Evolutionary conservation across 1,140 invertebrate genomes (phyloP).

Genomic region (Pygmarrhopalites habei): DNA sequence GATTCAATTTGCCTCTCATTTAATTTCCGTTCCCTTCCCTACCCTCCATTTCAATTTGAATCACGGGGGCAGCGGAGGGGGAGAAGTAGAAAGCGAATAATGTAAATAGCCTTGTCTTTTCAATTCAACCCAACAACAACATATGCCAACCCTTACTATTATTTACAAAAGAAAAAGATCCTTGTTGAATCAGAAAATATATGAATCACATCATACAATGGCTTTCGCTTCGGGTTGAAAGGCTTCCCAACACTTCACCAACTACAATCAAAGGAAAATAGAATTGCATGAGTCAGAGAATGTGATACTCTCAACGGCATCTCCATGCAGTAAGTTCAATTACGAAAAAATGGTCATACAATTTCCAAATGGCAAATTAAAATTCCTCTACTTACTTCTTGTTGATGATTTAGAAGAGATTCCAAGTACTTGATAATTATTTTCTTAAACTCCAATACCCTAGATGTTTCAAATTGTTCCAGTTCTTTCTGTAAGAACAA

Average conservation of each 20-base stretch:
- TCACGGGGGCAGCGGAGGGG: background rate
- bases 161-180: no score
- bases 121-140: background rate
- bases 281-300: background rate
- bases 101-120: background rate
- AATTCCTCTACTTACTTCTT: slow-evolving; percentile 58
- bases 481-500: no score
- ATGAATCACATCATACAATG: slow-evolving; percentile 55
- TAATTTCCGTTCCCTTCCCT: slow-evolving; percentile 3
- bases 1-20: slow-evolving; percentile 3
- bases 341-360: no score
- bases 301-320: background rate
- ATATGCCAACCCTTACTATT: no score
- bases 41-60: background rate
- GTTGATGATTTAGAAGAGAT: slow-evolving; percentile 87
- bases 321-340: no score
- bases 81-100: no score
- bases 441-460: slow-evolving; percentile 84
- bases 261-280: slow-evolving; percentile 49
- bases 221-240: slow-evolving; percentile 87
- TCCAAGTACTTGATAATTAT: slow-evolving; percentile 88
- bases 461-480: slow-evolving; percentile 79
- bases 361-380: background rate
- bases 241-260: slow-evolving; percentile 91
- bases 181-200: no score